Conservation (phyloP, 1,140 invertebrate species). For the Battus philenor region DNA sequence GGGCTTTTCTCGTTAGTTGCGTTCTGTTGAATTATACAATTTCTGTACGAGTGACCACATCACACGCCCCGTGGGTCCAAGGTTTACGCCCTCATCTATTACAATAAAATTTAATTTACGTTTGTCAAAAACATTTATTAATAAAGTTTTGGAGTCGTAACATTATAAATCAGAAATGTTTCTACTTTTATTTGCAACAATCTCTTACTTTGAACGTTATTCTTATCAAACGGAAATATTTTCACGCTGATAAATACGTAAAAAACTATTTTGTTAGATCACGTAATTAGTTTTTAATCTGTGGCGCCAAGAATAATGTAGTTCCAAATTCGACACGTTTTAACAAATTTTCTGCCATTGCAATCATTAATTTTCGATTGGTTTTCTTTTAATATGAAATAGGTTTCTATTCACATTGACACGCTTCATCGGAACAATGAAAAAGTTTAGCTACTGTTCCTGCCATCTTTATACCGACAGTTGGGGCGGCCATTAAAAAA, state of each 20-base stretch:
- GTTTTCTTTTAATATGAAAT: conserved; percentile 49
- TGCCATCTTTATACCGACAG: conserved; percentile 34
- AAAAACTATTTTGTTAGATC: no score
- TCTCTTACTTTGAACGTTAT: no score
- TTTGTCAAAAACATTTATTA: conserved; percentile 22
- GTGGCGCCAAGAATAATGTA: conserved; percentile 38
- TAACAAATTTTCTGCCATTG: background rate
- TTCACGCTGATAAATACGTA: no score
- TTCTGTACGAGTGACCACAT: conserved; percentile 53
- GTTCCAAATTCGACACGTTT: conserved; percentile 23
- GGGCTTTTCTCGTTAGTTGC: conserved; percentile 57
- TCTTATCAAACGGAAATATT: no score
- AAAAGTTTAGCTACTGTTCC: conserved; percentile 62
- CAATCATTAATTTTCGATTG: conserved; percentile 11
- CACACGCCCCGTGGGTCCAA: conserved; percentile 22
- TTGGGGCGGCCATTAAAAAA: conserved; percentile 40
- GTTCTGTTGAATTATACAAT: conserved; percentile 64
- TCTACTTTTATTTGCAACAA: no score
- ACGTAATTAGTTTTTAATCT: no score
- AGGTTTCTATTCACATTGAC: conserved; percentile 64
- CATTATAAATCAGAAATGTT: no score
- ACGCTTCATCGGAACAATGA: conserved; percentile 58
- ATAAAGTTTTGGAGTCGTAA: no score
- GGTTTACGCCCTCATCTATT: conserved; percentile 34
- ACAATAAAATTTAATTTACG: conserved; percentile 22